Evolutionary conservation across 2,113 vertebrate genomes (phyloP).

Genomic region (chimpanzee (Pan troglodytes)): NHGRI_mPanTro3-v2.1_pri NC_072411.2:96430501-96431000

Average conservation of each 20-base stretch:
- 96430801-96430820: neutral
- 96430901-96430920: neutral
- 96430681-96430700: constrained; percentile 71
- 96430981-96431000: neutral
- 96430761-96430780: constrained; percentile 8
- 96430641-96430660: constrained; percentile 58
- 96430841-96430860: neutral
- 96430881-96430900: neutral
- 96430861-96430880: neutral
- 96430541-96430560: neutral
- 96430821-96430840: neutral
- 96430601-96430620: constrained; percentile 51
- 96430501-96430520: neutral
- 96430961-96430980: neutral
- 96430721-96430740: constrained; percentile 62
- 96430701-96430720: constrained; percentile 63
- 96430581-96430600: constrained; percentile 20
- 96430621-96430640: constrained; percentile 38
- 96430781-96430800: neutral
- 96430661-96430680: constrained; percentile 56
- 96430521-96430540: neutral
- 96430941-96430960: neutral
- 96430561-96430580: constrained; percentile 14
- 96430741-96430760: constrained; percentile 58
- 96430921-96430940: neutral